phyloP scores from a whole-genome alignment of 2,113 vertebrate genomes.

The Pterophyllum scalare region DNA sequence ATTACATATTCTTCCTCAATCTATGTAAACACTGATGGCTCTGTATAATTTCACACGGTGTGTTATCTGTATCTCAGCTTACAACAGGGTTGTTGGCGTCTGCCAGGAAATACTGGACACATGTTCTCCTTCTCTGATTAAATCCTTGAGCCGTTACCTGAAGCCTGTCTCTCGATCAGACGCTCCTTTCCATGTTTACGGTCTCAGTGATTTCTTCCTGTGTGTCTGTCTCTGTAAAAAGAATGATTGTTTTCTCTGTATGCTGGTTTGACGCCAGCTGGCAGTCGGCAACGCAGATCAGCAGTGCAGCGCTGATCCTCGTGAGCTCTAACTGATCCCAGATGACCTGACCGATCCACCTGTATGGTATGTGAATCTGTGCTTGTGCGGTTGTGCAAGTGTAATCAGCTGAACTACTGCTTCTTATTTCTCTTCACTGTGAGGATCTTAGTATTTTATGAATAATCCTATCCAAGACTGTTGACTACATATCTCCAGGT shows the following conservation, averaged over 20 bases:
- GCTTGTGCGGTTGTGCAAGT: background rate
- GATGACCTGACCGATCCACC: conserved; percentile 49
- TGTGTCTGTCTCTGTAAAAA: conserved; percentile 15
- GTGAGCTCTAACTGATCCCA: conserved; percentile 56
- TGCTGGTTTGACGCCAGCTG: conserved; percentile 58
- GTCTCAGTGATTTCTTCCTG: conserved; percentile 30
- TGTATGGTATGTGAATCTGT: background rate
- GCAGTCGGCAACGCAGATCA: conserved; percentile 32
- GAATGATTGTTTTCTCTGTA: conserved; percentile 36
- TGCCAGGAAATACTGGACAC: background rate
- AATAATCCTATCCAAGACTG: background rate
- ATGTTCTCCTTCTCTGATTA: conserved; percentile 16
- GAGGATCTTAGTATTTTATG: background rate
- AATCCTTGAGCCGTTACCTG: conserved; percentile 39
- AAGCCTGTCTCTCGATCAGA: conserved; percentile 15
- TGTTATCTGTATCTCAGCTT: conserved; percentile 51
- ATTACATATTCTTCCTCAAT: conserved; percentile 29
- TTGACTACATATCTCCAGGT: conserved; percentile 12
- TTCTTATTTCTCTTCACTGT: conserved; percentile 11
- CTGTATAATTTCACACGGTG: conserved; percentile 30
- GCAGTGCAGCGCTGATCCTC: conserved; percentile 5
- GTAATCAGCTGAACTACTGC: background rate
- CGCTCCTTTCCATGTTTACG: conserved; percentile 1
- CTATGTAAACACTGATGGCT: conserved; percentile 33
- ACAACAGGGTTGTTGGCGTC: conserved; percentile 2